These are phyloP conservation scores for Cyprinodon tularosa DNA, from an alignment of 2,113 vertebrate species.

Conservation along the genomic window DNA sequence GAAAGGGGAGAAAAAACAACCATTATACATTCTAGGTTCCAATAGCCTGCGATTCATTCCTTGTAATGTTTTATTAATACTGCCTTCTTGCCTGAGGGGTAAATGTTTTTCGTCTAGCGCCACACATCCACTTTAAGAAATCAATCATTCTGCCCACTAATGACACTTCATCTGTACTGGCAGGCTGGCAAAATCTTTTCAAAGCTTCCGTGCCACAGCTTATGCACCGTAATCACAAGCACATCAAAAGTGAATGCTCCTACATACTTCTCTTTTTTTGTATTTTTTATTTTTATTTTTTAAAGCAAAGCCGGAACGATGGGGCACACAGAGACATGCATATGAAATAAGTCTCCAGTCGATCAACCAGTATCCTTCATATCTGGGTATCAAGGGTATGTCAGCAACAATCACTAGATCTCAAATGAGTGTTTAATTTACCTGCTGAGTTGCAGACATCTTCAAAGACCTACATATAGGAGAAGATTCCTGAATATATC, in stretches of 20 bases:
- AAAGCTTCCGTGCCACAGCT: conserved; percentile 26
- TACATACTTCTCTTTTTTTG: not conserved
- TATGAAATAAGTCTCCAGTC: not conserved
- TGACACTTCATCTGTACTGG: conserved; percentile 57
- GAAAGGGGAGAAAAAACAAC: conserved; percentile 39
- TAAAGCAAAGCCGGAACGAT: not conserved
- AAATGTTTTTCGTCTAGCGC: conserved; percentile 65
- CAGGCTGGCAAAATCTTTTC: conserved; percentile 40
- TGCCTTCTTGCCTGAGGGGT: conserved; percentile 62
- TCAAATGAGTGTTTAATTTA: conserved; percentile 14
- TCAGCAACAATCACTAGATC: conserved; percentile 1
- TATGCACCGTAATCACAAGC: conserved; percentile 43
- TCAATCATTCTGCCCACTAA: conserved; percentile 73
- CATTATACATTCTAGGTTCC: conserved; percentile 54
- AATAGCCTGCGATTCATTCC: conserved; percentile 58
- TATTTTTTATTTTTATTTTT: not conserved
- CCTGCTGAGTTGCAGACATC: not conserved
- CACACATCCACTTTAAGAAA: conserved; percentile 61
- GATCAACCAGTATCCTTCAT: not conserved
- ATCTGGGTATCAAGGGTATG: not conserved
- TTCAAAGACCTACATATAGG: not conserved
- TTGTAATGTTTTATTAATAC: conserved; percentile 80
- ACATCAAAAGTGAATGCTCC: conserved; percentile 35
- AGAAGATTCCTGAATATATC: not conserved
- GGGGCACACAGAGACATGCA: not conserved